phyloP scores from a whole-genome alignment of 1,140 invertebrate species.

The Telenomus remus region DNA sequence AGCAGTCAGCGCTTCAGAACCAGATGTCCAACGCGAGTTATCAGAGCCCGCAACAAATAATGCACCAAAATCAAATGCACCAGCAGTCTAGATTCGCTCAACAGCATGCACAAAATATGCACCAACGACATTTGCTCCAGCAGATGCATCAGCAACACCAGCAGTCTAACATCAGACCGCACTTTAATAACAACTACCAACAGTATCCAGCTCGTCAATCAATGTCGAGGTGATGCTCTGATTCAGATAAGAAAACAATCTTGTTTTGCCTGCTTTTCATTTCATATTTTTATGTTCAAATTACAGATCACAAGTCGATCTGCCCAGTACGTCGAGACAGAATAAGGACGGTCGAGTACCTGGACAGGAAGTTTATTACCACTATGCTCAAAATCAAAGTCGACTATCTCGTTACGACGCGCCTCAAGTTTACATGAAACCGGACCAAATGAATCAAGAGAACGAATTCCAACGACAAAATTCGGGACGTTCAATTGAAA shows the following conservation, averaged over 20 bases:
- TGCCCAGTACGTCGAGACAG: constrained; percentile 69
- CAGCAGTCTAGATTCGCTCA: constrained; percentile 69
- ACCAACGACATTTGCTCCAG: constrained; percentile 76
- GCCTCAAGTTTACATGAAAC: constrained; percentile 69
- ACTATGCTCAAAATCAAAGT: constrained; percentile 65
- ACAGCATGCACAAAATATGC: constrained; percentile 71
- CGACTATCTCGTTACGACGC: constrained; percentile 59
- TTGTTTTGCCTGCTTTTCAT: not conserved
- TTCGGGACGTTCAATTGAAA: constrained; percentile 67
- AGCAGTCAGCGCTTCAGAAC: constrained; percentile 56
- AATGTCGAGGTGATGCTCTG: constrained; percentile 56
- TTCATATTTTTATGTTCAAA: not conserved
- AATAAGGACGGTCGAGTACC: constrained; percentile 63
- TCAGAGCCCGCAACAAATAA: constrained; percentile 68
- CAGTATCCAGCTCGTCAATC: constrained; percentile 73
- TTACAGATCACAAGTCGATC: constrained; percentile 68
- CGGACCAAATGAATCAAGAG: constrained; percentile 60
- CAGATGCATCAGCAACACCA: constrained; percentile 78
- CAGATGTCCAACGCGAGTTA: constrained; percentile 58
- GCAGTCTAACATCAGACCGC: constrained; percentile 63
- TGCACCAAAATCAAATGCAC: constrained; percentile 69
- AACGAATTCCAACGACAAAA: constrained; percentile 65
- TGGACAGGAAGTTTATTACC: constrained; percentile 69
- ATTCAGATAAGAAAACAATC: too few species aligned
- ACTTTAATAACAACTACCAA: constrained; percentile 67